These are phyloP conservation scores for Neocloeon triangulifer DNA, from an alignment of 1,140 invertebrate species.

Conservation along the genomic window DNA sequence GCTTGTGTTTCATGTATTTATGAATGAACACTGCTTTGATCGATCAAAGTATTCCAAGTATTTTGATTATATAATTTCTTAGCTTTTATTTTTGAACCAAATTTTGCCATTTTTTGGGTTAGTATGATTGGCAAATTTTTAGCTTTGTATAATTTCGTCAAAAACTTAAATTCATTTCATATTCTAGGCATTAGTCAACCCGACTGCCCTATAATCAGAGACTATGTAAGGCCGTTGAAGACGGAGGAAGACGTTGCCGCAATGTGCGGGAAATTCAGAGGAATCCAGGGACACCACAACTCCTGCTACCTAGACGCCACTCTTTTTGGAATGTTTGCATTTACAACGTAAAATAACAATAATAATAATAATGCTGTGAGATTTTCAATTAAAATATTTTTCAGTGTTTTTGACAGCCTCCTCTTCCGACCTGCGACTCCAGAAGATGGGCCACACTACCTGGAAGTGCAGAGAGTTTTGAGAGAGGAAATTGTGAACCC, in stretches of 20 bases:
- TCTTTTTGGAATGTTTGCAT: constrained; percentile 91
- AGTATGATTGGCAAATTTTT: no score
- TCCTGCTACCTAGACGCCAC: constrained; percentile 95
- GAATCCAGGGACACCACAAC: constrained; percentile 94
- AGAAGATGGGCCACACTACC: constrained; percentile 63
- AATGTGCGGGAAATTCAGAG: constrained; percentile 52
- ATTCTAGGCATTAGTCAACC: no score
- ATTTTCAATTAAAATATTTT: no score
- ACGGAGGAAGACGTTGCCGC: constrained; percentile 34
- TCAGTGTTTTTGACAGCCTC: constrained; percentile 66
- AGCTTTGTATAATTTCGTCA: no score
- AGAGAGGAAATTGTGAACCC: constrained; percentile 94
- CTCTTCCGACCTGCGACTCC: constrained; percentile 47
- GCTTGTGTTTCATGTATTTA: no score
- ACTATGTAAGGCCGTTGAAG: constrained; percentile 58
- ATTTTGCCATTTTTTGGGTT: no score
- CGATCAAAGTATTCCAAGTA: no score
- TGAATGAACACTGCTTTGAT: no score
- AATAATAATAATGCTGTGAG: no score
- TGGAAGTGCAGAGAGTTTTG: constrained; percentile 70
- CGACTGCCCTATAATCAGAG: constrained; percentile 53
- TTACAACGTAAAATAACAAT: constrained; percentile 43
- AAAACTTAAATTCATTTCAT: no score
- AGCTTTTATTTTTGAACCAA: no score
- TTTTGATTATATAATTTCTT: no score